Base-by-base conservation (phyloP, 2,888 invertebrate genomes). In the Teleiodes luculella region DNA sequence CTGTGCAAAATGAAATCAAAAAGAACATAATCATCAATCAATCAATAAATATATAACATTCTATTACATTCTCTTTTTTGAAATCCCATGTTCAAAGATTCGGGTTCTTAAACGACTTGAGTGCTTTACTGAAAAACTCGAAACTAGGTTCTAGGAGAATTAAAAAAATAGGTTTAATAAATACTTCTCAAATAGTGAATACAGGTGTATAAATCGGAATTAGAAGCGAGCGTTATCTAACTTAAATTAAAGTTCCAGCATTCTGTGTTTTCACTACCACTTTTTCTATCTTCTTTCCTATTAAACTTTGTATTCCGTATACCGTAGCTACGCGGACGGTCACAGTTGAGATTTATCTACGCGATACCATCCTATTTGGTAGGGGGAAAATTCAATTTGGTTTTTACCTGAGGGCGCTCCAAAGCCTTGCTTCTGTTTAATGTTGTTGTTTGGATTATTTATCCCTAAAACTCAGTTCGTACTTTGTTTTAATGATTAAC, bases 311-410 rank as follows among this genome's bases (percentile, higher is more conserved):
- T 86, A 82, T 84, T 80, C 74, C 74, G 78, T 86, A 82, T 84
- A 80, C 74, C 74, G 78, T 77, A 80, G 80, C 77, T 61, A 55
- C 78, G 8, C 77, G 77, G 79, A 80, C 78, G 78, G 79, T 81
- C 77, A 74, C 76, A 72, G 69, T 79, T 71, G 80, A 86, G 86
- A 86, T 86, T 86, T 86, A 86, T 86, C 81, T 83, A 78, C 78
- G 79, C 80, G 86, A 87, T 84, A 86, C 78, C 83, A 79, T 80
- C 82, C 80, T 80, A 78, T 85, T 84, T 80, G 79, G 79, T 70
- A 71, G 80, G 79, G 79, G 75, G 84, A 79, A 81, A 84, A 86
- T 86, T 86, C 86, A 86, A 87, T 87, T 87, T 86, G 78, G 83
- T 86, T 86, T 86, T 83, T 83, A 85, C 85, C 84, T 83, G 82